A percentile compares a stretch with the other conserved stretches of the same genome.
Conservation (phyloP, 2,888 invertebrate genomes). For the Gastracanthus pulcherrimus region DNA sequence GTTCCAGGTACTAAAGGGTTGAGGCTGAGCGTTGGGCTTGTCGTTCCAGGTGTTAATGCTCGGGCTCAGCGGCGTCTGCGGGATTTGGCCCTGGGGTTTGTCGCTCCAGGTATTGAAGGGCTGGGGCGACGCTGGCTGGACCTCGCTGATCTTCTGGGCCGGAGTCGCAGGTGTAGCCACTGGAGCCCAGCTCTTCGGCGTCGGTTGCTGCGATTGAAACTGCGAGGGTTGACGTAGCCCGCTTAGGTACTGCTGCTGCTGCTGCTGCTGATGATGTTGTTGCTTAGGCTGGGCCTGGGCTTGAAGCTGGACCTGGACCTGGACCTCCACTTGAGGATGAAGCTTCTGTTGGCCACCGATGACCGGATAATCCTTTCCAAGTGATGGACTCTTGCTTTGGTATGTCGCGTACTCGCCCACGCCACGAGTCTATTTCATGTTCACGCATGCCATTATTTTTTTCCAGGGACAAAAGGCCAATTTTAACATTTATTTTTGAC, state of each 20-base stretch:
- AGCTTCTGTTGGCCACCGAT: constrained; percentile 46
- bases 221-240: constrained; percentile 67
- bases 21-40: not conserved
- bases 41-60: not conserved
- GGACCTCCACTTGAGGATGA: too few species aligned
- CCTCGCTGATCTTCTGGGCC: constrained; percentile 44
- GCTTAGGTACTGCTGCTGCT: not conserved
- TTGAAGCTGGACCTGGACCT: not conserved
- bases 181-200: constrained; percentile 76
- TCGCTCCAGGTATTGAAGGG: constrained; percentile 15
- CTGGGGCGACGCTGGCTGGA: constrained; percentile 56
- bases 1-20: constrained; percentile 14
- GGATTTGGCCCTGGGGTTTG: too few species aligned
- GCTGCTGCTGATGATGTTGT: constrained; percentile 69
- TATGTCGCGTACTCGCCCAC: constrained; percentile 71
- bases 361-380: constrained; percentile 56
- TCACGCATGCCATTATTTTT: not conserved
- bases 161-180: constrained; percentile 78
- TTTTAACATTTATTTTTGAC: not conserved
- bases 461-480: not conserved
- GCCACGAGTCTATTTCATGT: constrained; percentile 68
- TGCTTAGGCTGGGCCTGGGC: not conserved
- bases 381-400: constrained; percentile 70
- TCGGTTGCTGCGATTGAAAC: not conserved
- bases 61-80: not conserved